Conservation (phyloP, 2,888 invertebrate genomes). For the Theretra japonica region DNA sequence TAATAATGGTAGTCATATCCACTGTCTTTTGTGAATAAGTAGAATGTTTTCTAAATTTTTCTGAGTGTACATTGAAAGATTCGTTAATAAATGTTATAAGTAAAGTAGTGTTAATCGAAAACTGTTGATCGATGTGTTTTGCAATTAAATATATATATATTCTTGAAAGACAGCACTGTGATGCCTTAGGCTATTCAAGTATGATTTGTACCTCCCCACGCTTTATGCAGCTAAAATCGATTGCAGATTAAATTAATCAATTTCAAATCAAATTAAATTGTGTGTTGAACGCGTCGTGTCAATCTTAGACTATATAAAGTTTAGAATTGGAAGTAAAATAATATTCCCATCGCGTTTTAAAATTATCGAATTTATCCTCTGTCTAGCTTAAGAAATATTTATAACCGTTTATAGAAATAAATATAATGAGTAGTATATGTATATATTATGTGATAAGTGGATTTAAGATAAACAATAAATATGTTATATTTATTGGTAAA, state of each 20-base stretch:
- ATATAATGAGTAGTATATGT: too few relatives aligned
- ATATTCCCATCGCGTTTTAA: too few relatives aligned
- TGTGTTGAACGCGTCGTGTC: neutral
- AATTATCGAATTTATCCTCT: too few relatives aligned
- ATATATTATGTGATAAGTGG: too few relatives aligned
- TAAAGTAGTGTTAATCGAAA: neutral
- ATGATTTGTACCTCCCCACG: neutral
- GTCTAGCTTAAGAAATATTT: too few relatives aligned
- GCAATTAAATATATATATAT: neutral
- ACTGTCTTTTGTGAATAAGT: neutral
- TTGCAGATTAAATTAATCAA: too few relatives aligned
- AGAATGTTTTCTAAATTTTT: neutral
- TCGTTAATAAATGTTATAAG: neutral
- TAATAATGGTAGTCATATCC: neutral
- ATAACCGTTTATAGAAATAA: too few relatives aligned
- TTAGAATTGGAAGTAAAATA: neutral
- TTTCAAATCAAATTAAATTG: too few relatives aligned
- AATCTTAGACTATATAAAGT: neutral
- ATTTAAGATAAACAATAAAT: too few relatives aligned
- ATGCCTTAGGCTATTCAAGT: neutral
- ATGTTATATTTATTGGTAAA: too few relatives aligned
- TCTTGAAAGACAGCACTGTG: conserved; percentile 1
- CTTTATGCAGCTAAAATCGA: neutral
- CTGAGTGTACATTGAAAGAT: neutral
- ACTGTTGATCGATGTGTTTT: neutral